phyloP scores from a whole-genome alignment of 2,888 invertebrate genomes.

The Napeogenes inachia region DNA sequence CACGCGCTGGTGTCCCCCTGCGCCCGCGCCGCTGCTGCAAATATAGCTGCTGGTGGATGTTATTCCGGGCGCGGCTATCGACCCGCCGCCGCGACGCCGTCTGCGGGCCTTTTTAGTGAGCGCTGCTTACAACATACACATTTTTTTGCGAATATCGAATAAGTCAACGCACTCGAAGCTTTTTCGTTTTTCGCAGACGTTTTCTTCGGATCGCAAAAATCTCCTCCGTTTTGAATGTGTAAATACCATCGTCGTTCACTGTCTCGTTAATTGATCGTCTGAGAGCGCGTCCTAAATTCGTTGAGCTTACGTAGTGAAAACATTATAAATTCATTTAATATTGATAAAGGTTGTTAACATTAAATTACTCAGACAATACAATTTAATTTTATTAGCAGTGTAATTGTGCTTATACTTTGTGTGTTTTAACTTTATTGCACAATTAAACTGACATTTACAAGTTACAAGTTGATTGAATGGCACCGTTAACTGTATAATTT shows the following conservation, averaged over 20 bases:
- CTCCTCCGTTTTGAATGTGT: constrained; percentile 28
- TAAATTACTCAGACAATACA: constrained; percentile 24
- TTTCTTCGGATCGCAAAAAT: constrained; percentile 28
- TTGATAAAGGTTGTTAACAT: constrained; percentile 30
- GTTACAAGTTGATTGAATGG: background rate
- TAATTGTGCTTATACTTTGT: constrained; percentile 35
- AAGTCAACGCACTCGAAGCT: constrained; percentile 60
- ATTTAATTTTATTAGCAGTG: constrained; percentile 22
- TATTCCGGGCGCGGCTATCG: constrained; percentile 76
- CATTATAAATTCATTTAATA: constrained; percentile 32
- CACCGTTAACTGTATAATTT: constrained; percentile 12
- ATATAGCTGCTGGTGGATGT: constrained; percentile 73
- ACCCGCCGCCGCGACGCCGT: constrained; percentile 77
- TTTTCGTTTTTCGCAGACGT: constrained; percentile 31
- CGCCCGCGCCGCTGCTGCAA: constrained; percentile 67
- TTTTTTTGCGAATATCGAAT: constrained; percentile 67
- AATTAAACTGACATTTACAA: constrained; percentile 33
- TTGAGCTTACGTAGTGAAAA: constrained; percentile 27
- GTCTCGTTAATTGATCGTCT: constrained; percentile 34
- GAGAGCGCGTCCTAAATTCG: constrained; percentile 30
- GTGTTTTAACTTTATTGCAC: constrained; percentile 25
- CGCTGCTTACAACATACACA: constrained; percentile 64
- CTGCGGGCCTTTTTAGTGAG: constrained; percentile 75
- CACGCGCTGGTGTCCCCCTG: constrained; percentile 63
- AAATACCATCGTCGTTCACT: constrained; percentile 29